Conservation (phyloP, 2,797 vertebrate genomes). For the Sciurus vulgaris region DNA sequence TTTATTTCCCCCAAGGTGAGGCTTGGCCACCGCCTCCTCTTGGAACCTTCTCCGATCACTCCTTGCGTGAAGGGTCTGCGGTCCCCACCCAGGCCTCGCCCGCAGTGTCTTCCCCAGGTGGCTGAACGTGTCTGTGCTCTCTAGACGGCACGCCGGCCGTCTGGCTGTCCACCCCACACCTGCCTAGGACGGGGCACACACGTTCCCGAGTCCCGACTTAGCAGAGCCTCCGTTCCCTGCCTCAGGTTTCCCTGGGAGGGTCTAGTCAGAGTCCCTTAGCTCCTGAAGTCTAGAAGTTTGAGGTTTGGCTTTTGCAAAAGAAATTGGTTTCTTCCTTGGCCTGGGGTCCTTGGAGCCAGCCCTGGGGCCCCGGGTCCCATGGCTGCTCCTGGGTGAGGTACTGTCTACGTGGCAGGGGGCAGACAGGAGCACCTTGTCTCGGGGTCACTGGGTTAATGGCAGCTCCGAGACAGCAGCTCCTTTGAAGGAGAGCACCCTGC, state of each 20-base stretch:
- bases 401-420: conserved; percentile 28
- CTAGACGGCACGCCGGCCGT: neutral
- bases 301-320: neutral
- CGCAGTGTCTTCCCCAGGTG: neutral
- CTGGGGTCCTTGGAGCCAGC: neutral
- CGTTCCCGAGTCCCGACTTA: neutral
- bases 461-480: neutral
- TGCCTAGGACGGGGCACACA: neutral
- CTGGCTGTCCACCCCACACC: neutral
- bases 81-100: neutral
- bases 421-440: fast-evolving
- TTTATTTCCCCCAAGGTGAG: neutral
- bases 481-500: neutral
- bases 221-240: neutral
- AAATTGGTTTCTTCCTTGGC: neutral
- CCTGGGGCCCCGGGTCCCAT: fast-evolving
- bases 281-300: neutral
- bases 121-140: neutral
- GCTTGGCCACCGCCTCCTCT: neutral
- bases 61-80: neutral
- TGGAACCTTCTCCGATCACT: neutral
- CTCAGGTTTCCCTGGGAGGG: neutral
- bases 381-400: neutral
- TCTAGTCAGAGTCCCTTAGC: neutral
- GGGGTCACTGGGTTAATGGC: neutral